Conservation (phyloP, 2,888 invertebrate species). For the Synergus umbraculus region DNA sequence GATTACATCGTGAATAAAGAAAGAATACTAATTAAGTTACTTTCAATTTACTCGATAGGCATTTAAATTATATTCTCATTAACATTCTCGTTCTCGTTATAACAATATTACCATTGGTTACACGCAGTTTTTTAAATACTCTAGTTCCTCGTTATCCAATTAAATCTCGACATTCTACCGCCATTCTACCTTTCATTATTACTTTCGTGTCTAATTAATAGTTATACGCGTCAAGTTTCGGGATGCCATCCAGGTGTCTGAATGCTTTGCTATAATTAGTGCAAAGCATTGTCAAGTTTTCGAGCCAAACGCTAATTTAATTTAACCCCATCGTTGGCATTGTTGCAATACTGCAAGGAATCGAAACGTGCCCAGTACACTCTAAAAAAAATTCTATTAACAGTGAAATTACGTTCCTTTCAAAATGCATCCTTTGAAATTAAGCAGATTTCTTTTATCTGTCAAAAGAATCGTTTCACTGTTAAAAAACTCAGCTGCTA, state of each 20-base stretch:
- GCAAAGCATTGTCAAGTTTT: slow-evolving; percentile 20
- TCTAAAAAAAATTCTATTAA: too few relatives aligned
- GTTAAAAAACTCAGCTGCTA: too few relatives aligned
- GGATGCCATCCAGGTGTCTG: not conserved
- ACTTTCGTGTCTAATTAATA: slow-evolving; percentile 18
- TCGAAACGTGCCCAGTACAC: too few relatives aligned
- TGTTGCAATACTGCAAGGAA: too few relatives aligned
- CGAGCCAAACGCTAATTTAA: not conserved
- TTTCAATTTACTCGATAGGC: too few relatives aligned
- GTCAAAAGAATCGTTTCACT: too few relatives aligned
- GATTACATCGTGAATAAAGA: not conserved
- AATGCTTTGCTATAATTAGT: slow-evolving; percentile 35
- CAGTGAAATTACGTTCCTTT: too few relatives aligned
- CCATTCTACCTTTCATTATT: slow-evolving; percentile 2
- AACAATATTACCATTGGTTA: not conserved
- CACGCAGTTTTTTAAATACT: not conserved
- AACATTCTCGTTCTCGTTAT: not conserved
- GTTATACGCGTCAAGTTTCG: slow-evolving; percentile 10
- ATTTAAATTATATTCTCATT: not conserved
- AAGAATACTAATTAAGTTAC: too few relatives aligned
- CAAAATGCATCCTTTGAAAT: too few relatives aligned
- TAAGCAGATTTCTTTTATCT: too few relatives aligned
- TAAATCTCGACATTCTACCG: slow-evolving; percentile 7
- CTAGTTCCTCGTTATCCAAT: slow-evolving; percentile 8
- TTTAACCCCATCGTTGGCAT: not conserved